Evolutionary conservation across 2,797 vertebrate genomes (phyloP), one percentile per base, ranked within the genome.

Genomic region (Lindbergichthys nudifrons): DNA sequence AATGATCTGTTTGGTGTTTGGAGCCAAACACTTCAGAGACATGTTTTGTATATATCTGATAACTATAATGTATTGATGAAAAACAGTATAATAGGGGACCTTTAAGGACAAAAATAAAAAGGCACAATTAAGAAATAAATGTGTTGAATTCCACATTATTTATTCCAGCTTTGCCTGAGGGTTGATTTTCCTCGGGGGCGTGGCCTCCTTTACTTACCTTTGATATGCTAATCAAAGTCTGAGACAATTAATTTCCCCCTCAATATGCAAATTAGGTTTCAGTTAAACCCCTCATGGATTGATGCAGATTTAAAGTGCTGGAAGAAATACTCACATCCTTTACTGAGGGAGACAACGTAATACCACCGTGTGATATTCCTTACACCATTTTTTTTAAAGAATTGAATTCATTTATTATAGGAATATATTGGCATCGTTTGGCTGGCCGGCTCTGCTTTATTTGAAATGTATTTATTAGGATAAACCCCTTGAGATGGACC

Each of bases 191-290:
- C 65, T 76, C 12, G 2, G 71, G 46, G 63, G 50, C 9, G 50
- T 36, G 58, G 19, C 69, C 73, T 77, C 2, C 0, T 70, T 70
- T 76, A 23, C 57, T 18, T 66, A 41, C 19, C 64, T 71, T 70
- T 77, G 62, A 79, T 65, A 74, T 82, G 77, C 46, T 70, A 82
- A 80, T 70, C 10, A 57, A 51, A 16, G 43, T 47, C 9, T 3
- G 53, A 30, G 19, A 51, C 21, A 46, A 45, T 66, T 67, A 5
- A 50, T 57, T 69, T 52, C 2, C 1, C 45, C 36, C 19, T 61
- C 32, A 58, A 15, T 64, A 65, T 80, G 58, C 42, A 66, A 76
- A 64, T 65, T 0, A 51, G 45, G 19, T 58, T 74, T 62, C 18
- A n/a, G 26, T 64, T 2, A 41, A 70, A 70, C 14, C n/a, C 3